Evolutionary conservation across 2,797 vertebrate genomes (phyloP), one percentile per base, ranked within the genome.

Genomic region (Enteromius thamalakanensis): DNA sequence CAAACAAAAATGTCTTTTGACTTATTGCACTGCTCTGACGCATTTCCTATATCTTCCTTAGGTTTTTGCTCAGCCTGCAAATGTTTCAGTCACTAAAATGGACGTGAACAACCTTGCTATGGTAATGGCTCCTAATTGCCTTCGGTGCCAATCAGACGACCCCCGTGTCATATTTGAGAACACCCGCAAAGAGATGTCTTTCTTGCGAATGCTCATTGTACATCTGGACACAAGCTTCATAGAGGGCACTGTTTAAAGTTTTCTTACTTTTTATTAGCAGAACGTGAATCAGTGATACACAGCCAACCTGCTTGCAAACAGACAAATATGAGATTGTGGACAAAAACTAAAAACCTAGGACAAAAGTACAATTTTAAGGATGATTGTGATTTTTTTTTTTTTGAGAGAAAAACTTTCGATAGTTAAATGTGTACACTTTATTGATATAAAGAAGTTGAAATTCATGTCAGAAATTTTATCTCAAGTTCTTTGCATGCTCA

Each of bases 61-160:
- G 97, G 95, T 98, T 76, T 98, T 98, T 78, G 96, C 96, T 82
- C 96, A 96, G 90, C 97, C 97, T 0, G 92, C 94, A 40, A 98
- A 98, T 0, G 97, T 98, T 79, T 94, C 96, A 6, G 93, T 96
- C 85, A 98, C 97, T 14, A 98, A 98, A 92, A 98, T 98, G 97
- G 97, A 98, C 32, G 97, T 98, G 85, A 98, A 97, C 91, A 98
- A 98, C 93, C 90, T 98, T 90, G 96, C 97, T 85, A 98, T 98
- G 97, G 97, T 98, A 84, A 98, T 98, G 97, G 97, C 97, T 9
- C 97, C 97, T 83, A 98, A 98, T 92, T 97, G 96, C 84, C 95
- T 98, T 67, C 94, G 97, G 23, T 98, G 97, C 87, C 96, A 97
- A 55, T 98, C 97, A 0, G 96, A 98, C 0, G 96, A 98, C 79